A percentile compares a stretch with the other conserved stretches of the same genome.
Evolutionary conservation across 2,888 invertebrate species (phyloP).

Genomic region (Leptopilina myrica): DNA sequence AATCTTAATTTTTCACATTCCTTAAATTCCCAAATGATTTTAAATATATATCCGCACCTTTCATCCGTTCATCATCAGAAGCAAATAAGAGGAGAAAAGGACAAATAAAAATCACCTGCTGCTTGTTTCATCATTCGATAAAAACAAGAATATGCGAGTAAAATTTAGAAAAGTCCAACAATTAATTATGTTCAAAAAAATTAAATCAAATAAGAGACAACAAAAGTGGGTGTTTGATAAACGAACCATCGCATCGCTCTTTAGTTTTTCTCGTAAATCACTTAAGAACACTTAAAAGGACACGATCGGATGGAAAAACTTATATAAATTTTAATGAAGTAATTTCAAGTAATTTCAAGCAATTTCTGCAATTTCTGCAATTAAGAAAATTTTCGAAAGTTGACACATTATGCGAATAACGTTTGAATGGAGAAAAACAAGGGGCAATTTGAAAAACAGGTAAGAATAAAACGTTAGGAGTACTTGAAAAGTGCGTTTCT

Average conservation of each 20-base stretch:
- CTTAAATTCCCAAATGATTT: background rate
- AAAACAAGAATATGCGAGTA: too few species aligned
- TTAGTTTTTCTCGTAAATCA: background rate
- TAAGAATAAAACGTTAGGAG: slow-evolving; percentile 9
- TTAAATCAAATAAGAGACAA: too few species aligned
- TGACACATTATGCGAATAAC: slow-evolving; percentile 33
- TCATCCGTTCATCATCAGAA: background rate
- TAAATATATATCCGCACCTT: background rate
- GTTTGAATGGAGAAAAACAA: slow-evolving; percentile 3
- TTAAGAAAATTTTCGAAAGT: slow-evolving; percentile 41
- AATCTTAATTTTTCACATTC: slow-evolving; percentile 27
- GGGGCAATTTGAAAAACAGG: slow-evolving; percentile 27
- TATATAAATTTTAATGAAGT: slow-evolving; percentile 35
- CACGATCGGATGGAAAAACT: background rate
- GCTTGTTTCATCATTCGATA: too few species aligned
- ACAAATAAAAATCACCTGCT: background rate
- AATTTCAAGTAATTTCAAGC: slow-evolving; percentile 27
- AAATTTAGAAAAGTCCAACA: too few species aligned
- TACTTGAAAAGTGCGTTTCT: slow-evolving; percentile 25
- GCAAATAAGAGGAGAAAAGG: too few species aligned
- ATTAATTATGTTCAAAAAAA: too few species aligned
- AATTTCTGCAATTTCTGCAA: slow-evolving; percentile 19
- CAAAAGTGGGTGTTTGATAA: too few species aligned
- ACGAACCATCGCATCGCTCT: too few species aligned
- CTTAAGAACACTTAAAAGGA: slow-evolving; percentile 2